phyloP scores from a whole-genome alignment of 2,888 invertebrate genomes.

The Aspidiotus rigidus region DNA sequence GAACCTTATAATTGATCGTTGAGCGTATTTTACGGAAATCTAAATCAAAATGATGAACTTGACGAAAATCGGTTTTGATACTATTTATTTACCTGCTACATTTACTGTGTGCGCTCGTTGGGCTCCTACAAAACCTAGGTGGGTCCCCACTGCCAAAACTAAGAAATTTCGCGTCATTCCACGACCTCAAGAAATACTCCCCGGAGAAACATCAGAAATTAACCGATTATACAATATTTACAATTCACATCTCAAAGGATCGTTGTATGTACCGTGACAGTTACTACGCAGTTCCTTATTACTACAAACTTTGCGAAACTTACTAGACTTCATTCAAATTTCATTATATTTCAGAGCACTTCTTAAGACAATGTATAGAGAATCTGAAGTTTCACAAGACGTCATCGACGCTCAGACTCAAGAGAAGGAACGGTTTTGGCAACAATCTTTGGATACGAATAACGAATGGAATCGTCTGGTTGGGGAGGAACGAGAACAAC shows the following conservation, averaged over 20 bases:
- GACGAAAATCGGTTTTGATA: too few relatives aligned
- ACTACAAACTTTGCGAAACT: neutral
- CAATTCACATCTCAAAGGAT: slow-evolving; percentile 48
- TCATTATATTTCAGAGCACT: neutral
- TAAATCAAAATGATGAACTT: too few relatives aligned
- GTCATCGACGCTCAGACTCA: slow-evolving; percentile 43
- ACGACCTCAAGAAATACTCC: slow-evolving; percentile 43
- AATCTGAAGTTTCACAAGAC: slow-evolving; percentile 41
- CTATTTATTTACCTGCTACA: neutral
- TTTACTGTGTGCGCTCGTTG: slow-evolving; percentile 11
- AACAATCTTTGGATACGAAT: slow-evolving; percentile 52
- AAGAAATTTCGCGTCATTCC: slow-evolving; percentile 58
- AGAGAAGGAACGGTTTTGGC: slow-evolving; percentile 56
- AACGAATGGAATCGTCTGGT: slow-evolving; percentile 62
- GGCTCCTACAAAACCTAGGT: slow-evolving; percentile 59
- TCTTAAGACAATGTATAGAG: slow-evolving; percentile 40
- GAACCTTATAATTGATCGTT: too few relatives aligned
- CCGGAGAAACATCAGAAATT: slow-evolving; percentile 58
- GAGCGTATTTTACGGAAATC: too few relatives aligned
- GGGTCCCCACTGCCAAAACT: slow-evolving; percentile 69
- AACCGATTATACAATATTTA: slow-evolving; percentile 61
- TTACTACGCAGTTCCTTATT: too few relatives aligned
- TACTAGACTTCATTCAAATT: neutral
- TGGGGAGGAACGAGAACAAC: slow-evolving; percentile 51
- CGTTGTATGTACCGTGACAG: slow-evolving; percentile 46